These are phyloP conservation scores for Microctenopoma steveboyesi DNA, from an alignment of 2,797 vertebrate genomes.

Conservation along the genomic window DNA sequence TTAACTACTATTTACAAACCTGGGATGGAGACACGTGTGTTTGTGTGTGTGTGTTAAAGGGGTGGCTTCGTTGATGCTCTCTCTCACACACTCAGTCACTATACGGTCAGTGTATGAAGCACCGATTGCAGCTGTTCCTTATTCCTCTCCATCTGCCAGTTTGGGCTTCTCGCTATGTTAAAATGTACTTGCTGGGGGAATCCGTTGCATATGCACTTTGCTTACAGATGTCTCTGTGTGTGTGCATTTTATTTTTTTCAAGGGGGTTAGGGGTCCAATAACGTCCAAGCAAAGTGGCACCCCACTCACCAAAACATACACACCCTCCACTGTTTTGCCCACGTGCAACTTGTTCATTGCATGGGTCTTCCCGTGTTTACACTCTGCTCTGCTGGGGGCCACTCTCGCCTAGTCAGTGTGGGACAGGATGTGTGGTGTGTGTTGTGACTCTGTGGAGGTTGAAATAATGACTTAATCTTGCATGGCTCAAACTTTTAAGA, in stretches of 20 bases:
- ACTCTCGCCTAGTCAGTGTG: slow-evolving; percentile 50
- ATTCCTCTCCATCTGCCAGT: slow-evolving; percentile 45
- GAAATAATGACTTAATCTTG: slow-evolving; percentile 46
- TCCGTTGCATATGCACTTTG: slow-evolving; percentile 58
- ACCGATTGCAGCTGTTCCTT: slow-evolving; percentile 49
- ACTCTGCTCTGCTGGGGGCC: slow-evolving; percentile 57
- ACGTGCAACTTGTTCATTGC: slow-evolving; percentile 75
- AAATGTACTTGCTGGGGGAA: slow-evolving; percentile 49
- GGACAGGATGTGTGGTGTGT: slow-evolving; percentile 14
- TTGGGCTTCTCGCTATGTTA: slow-evolving; percentile 24
- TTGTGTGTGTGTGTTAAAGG: slow-evolving; percentile 7
- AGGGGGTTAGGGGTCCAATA: slow-evolving; percentile 22
- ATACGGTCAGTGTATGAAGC: slow-evolving; percentile 39
- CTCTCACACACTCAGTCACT: slow-evolving; percentile 16
- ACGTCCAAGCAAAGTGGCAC: slow-evolving; percentile 46
- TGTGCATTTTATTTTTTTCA: neutral
- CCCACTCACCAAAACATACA: slow-evolving; percentile 39
- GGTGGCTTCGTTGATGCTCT: slow-evolving; percentile 32
- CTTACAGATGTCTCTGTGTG: slow-evolving; percentile 34
- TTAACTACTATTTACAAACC: slow-evolving; percentile 63
- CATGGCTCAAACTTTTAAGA: slow-evolving; percentile 62
- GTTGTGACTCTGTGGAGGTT: neutral
- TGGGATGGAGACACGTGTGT: slow-evolving; percentile 43
- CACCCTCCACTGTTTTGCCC: slow-evolving; percentile 66
- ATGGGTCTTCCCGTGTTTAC: slow-evolving; percentile 76